phyloP scores from a whole-genome alignment of 2,888 invertebrate species.

The Polyploca ridens region DNA sequence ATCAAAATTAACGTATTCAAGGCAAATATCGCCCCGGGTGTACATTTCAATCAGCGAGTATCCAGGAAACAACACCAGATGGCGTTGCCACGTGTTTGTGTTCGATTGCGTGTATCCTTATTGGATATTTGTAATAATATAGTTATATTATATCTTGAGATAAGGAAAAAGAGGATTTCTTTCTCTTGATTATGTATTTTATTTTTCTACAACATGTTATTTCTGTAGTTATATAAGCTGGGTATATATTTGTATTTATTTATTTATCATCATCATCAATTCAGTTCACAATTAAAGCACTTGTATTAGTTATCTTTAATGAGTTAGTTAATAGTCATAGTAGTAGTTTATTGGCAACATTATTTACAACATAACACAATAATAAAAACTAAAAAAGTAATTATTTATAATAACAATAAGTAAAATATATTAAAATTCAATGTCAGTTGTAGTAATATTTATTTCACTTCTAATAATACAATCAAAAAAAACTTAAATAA shows the following conservation, averaged over 20 bases:
- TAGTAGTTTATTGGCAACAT: no score
- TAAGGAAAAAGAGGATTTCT: neutral
- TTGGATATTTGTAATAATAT: conserved; percentile 7
- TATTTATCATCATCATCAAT: no score
- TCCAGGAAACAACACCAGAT: conserved; percentile 35
- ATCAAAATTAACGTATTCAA: conserved; percentile 35
- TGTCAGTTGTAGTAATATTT: no score
- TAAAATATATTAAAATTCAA: no score
- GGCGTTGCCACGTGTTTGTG: conserved; percentile 14
- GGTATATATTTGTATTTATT: neutral
- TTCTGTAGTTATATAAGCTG: neutral
- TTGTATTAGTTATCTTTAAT: no score
- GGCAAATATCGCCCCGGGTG: conserved; percentile 20
- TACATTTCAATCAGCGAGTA: conserved; percentile 33
- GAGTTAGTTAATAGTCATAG: no score
- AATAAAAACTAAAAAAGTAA: no score
- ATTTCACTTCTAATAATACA: no score
- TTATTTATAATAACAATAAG: no score
- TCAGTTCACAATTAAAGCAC: no score
- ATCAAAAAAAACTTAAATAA: no score
- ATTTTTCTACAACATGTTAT: neutral
- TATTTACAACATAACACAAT: no score
- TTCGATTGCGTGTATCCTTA: conserved; percentile 4
- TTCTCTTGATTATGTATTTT: neutral
- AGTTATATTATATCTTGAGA: neutral